phyloP scores from a whole-genome alignment of 2,113 vertebrate species.

The Bothrops jararaca region DNA sequence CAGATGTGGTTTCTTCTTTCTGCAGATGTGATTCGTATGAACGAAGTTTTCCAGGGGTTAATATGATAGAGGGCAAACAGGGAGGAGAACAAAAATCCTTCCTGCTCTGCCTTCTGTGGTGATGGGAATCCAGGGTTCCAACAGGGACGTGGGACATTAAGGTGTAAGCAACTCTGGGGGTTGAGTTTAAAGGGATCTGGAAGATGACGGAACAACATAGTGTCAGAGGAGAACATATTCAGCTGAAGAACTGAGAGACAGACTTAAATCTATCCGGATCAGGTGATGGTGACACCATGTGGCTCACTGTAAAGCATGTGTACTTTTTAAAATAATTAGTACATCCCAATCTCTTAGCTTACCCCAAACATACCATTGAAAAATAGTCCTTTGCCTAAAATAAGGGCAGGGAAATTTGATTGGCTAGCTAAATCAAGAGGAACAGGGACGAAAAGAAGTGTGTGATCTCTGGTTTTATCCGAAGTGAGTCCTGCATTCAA shows the following conservation, averaged over 20 bases:
- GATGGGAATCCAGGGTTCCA: not conserved
- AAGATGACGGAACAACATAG: not conserved
- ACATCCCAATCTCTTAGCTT: not conserved
- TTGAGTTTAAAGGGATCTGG: not conserved
- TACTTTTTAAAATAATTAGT: not conserved
- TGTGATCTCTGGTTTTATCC: not conserved
- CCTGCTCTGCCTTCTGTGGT: not conserved
- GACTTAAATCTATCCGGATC: not conserved
- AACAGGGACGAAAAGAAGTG: not conserved
- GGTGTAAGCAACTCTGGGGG: not conserved
- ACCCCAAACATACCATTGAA: not conserved
- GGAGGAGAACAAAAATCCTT: not conserved
- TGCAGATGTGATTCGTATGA: not conserved
- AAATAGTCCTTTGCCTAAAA: not conserved
- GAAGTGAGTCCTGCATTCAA: not conserved
- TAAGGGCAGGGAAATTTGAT: not conserved
- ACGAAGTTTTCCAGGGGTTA: not conserved
- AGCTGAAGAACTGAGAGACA: not conserved
- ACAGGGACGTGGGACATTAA: not conserved
- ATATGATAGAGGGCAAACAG: not conserved
- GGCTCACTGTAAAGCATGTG: not conserved
- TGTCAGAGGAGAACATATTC: not conserved
- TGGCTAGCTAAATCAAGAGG: not conserved
- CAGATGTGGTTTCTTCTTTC: not conserved
- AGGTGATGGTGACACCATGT: not conserved